Evolutionary conservation across 1,140 invertebrate species (phyloP), one percentile per base, ranked within the genome.

Genomic region (Oncopeltus fasciatus): DNA sequence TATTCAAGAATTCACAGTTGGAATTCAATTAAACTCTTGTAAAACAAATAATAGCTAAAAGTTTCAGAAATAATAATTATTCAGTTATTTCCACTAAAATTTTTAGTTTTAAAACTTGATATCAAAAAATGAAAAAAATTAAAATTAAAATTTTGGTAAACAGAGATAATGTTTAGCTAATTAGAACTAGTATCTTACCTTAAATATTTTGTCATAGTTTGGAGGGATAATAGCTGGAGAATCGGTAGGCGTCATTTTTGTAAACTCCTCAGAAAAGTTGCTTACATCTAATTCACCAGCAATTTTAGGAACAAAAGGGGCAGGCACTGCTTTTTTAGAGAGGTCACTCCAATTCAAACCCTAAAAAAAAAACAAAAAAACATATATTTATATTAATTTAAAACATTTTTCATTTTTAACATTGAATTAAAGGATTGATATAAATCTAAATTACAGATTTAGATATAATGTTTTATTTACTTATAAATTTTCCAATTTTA

Each of bases 231-330:
- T 82, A 2, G 88, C 90, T 0, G 92, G 92, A n/a, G 90, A 93
- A 73, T 96, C 92, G 1, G 88, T 83, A 2, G 90, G 85, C 53
- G 81, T 78, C 84, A 94, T 91, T 66, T 83, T 83, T 0, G 94
- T 98, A 72, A 98, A 98, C 77, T 98, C 94, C 64, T 91, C 89
- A 27, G 92, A 88, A 75, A 98, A 98, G 76, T 97, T 96, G 69
- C 90, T 92, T 3, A 92, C 90, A 76, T 98, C 95, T 56, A 93
- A 77, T 71, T 92, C 89, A 73, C 86, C 81, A 20, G 77, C 74
- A 51, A 97, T 87, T 29, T 81, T 78, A 14, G 90, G 90, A 60
- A 88, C 82, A 75, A 93, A 90, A 0, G 91, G 90, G 0, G 90
- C 88, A 4, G 79, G 72, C 24, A 92, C 79, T 63, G 83, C 79